These are phyloP conservation scores for Drosophila pullipes DNA, from an alignment of 2,888 invertebrate genomes.

Conservation along the genomic window DNA sequence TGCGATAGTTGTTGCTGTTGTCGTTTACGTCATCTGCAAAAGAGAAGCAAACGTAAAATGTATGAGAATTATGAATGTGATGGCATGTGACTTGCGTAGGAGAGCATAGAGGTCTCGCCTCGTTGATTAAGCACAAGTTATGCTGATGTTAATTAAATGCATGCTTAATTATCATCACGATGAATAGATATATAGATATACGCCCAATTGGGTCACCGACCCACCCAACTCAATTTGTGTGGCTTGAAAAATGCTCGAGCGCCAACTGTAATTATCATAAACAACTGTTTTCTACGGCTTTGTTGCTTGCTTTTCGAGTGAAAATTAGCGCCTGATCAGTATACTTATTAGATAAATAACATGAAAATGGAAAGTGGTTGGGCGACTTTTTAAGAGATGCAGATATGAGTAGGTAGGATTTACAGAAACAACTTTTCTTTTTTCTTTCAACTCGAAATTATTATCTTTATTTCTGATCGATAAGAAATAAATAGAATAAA, in stretches of 20 bases:
- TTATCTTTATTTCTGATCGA: background rate
- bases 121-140: constrained; percentile 49
- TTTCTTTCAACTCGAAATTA: background rate
- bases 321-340: constrained; percentile 69
- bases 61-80: constrained; percentile 53
- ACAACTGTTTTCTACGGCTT: constrained; percentile 58
- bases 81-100: constrained; percentile 23
- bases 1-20: constrained; percentile 18
- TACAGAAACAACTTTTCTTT: background rate
- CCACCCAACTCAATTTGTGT: constrained; percentile 55
- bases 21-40: constrained; percentile 72
- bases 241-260: constrained; percentile 34
- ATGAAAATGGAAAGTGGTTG: constrained; percentile 64
- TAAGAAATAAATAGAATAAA: background rate
- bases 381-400: background rate
- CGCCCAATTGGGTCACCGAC: constrained; percentile 60
- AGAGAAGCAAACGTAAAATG: constrained; percentile 38
- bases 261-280: constrained; percentile 68
- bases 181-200: background rate
- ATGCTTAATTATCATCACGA: constrained; percentile 52
- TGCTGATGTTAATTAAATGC: constrained; percentile 65
- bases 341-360: constrained; percentile 45
- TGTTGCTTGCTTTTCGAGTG: constrained; percentile 32
- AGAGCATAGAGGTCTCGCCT: constrained; percentile 47
- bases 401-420: background rate